Evolutionary conservation across 2,797 vertebrate genomes (phyloP).

Genomic region (Thalassophryne amazonica): DNA sequence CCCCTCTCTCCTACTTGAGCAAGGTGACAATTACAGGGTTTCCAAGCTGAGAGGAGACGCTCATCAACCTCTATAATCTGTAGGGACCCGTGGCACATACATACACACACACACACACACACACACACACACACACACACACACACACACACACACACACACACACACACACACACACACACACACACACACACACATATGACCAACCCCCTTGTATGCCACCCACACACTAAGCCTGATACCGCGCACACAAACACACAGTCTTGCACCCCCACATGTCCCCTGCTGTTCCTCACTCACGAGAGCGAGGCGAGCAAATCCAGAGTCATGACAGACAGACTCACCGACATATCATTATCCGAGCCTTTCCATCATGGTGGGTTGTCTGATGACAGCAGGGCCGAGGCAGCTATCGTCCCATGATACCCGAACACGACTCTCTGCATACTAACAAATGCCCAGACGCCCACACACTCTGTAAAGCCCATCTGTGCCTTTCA

Average conservation of each 20-base stretch:
- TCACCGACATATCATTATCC: slow-evolving; percentile 76
- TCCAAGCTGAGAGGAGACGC: slow-evolving; percentile 62
- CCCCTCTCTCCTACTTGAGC: slow-evolving; percentile 55
- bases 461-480: slow-evolving; percentile 20
- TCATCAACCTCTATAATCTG: slow-evolving; percentile 75
- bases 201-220: slow-evolving; percentile 27
- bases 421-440: slow-evolving; percentile 54
- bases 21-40: slow-evolving; percentile 74
- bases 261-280: slow-evolving; percentile 58
- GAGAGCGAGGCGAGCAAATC: slow-evolving; percentile 51
- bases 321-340: slow-evolving; percentile 61
- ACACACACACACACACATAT: not conserved
- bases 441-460: slow-evolving; percentile 59
- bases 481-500: slow-evolving; percentile 31
- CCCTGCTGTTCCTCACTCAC: slow-evolving; percentile 62
- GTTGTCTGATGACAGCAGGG: slow-evolving; percentile 61
- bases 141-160: not conserved
- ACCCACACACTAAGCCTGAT: slow-evolving; percentile 34
- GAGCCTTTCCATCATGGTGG: slow-evolving; percentile 62
- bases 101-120: slow-evolving; percentile 5
- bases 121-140: slow-evolving; percentile 7
- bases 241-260: slow-evolving; percentile 15
- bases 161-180: not conserved
- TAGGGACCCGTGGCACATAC: slow-evolving; percentile 61
- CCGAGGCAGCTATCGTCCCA: slow-evolving; percentile 51